These are phyloP conservation scores for Centrocercus urophasianus DNA, from an alignment of 2,113 vertebrate species.

Conservation along the genomic window DNA sequence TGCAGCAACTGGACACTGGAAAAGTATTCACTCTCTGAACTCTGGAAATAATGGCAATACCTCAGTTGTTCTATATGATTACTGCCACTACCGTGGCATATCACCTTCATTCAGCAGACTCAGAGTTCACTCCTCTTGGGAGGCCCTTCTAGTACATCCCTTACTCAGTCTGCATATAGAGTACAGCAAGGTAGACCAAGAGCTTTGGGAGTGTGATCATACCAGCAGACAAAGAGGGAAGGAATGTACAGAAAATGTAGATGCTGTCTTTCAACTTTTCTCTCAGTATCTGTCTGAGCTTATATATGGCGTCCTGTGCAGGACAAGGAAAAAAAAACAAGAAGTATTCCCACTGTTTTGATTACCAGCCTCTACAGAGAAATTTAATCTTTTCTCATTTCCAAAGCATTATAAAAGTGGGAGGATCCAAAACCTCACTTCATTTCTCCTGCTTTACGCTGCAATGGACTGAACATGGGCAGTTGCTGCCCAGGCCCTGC, in stretches of 20 bases:
- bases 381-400: neutral
- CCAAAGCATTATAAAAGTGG: neutral
- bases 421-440: neutral
- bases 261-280: neutral
- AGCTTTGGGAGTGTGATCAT: neutral
- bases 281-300: neutral
- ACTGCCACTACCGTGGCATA: neutral
- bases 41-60: neutral
- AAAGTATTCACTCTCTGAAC: neutral
- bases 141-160: neutral
- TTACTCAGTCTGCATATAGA: neutral
- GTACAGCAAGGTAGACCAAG: neutral
- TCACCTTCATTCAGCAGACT: neutral
- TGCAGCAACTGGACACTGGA: neutral
- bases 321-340: neutral
- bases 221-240: neutral
- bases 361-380: neutral
- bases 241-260: neutral
- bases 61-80: neutral
- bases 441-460: neutral
- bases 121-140: fast-evolving
- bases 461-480: neutral
- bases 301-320: neutral
- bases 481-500: neutral
- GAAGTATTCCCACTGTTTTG: neutral